phyloP scores from a whole-genome alignment of 2,113 vertebrate species.

The Psammodynastes pulverulentus region DNA sequence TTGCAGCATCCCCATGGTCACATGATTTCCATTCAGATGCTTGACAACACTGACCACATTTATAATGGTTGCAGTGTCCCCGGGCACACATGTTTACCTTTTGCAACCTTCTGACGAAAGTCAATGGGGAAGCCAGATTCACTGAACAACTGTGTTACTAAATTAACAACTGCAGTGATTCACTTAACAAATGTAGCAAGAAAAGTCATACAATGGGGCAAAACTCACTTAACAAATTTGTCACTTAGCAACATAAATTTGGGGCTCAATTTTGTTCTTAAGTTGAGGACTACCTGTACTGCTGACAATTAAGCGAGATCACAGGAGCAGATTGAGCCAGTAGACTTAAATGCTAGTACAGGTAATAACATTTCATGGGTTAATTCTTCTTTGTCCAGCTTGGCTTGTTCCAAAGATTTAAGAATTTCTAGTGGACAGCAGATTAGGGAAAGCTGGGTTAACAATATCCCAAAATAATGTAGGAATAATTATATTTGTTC shows the following conservation, averaged over 20 bases:
- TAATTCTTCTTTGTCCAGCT: too few species aligned
- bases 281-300: background rate
- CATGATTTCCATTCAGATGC: background rate
- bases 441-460: background rate
- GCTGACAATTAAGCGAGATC: background rate
- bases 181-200: background rate
- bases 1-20: background rate
- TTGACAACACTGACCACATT: background rate
- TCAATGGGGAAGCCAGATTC: background rate
- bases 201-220: background rate
- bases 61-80: background rate
- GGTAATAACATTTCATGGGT: background rate
- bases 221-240: background rate
- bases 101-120: background rate
- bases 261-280: background rate
- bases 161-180: background rate
- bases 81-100: rapidly evolving
- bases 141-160: background rate
- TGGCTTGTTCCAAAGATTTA: background rate
- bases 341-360: background rate
- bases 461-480: background rate
- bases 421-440: background rate
- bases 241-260: background rate
- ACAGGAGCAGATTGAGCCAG: background rate
- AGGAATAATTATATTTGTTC: background rate